phyloP scores from a whole-genome alignment of 2,113 vertebrate species.

The Rhinopomastus cyanomelas region DNA sequence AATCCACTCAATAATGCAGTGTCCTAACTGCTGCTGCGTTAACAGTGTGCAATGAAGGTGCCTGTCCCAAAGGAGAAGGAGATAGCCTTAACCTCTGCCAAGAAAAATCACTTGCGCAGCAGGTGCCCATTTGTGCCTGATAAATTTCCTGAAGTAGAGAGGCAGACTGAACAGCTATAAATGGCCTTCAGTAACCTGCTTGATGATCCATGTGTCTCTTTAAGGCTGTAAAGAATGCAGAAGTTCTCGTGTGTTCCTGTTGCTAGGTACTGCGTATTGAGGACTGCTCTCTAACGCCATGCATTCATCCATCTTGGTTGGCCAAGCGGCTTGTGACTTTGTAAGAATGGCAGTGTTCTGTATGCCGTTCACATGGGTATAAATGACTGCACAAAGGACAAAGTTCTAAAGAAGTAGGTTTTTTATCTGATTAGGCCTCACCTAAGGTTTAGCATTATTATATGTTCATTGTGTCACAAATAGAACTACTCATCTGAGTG shows the following conservation, averaged over 20 bases:
- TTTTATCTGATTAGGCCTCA: background rate
- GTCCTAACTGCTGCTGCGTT: background rate
- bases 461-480: slow-evolving; percentile 21
- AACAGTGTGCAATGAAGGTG: background rate
- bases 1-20: background rate
- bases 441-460: background rate
- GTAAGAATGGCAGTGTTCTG: background rate
- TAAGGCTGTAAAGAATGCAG: background rate
- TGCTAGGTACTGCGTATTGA: background rate
- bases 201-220: accelerated
- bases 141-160: background rate
- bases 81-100: background rate
- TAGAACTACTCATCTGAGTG: background rate
- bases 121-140: background rate
- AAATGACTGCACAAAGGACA: background rate
- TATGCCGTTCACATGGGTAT: accelerated
- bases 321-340: accelerated
- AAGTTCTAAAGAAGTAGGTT: background rate
- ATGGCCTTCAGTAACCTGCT: background rate
- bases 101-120: background rate
- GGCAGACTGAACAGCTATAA: background rate
- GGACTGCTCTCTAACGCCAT: background rate
- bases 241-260: background rate
- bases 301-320: accelerated
- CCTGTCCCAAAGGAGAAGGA: background rate